Base-by-base conservation (phyloP, 2,113 vertebrate genomes). In the Phodopus roborovskii region DNA sequence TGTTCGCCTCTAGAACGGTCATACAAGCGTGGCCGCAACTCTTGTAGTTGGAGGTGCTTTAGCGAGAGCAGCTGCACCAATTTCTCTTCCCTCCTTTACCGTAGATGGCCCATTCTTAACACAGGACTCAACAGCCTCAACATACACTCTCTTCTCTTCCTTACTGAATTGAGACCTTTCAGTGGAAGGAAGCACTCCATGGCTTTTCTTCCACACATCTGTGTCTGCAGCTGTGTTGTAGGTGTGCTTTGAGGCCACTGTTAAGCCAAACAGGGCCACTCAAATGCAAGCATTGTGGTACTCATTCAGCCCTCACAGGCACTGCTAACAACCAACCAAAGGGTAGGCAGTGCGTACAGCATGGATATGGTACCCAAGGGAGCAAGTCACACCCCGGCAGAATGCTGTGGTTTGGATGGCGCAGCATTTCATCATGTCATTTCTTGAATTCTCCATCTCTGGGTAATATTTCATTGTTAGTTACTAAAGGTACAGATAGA, bases 381-480 rank as follows among this genome's bases (percentile, higher is more conserved):
- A 45, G 26, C 1, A 3, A 56, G 26, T 53, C 45, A 53, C 13
- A 84, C 42, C 48, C 58, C 12, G 77, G 5, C 68, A 84, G 42
- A 17, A 53, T 42, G 28, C 1, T 50, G 20, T 4, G 16, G 11
- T 24, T 12, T 10, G 66, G 53, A 24, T 10, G 66, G 53, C 17
- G n/a, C 36, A 42, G 64, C 48, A 64, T 82, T 73, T 64, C 33
- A 42, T 39, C 58, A 42, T 19, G 70, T 22, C 36, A 73, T 26
- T 56, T 42, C 15, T 45, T 48, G 48, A 84, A 84, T 77, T n/a
- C 30, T 90, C 48, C 58, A 94, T 74, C 66, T 75, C 83, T 90
- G 30, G 17, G 74, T 94, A 9, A 50, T 19, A 30, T 56, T 83
- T 82, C 9, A 48, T 56, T n/a, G 7, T 62, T 26, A 33, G 48